Conservation (phyloP, 2,113 vertebrate genomes). For the Connochaetes taurinus region DNA sequence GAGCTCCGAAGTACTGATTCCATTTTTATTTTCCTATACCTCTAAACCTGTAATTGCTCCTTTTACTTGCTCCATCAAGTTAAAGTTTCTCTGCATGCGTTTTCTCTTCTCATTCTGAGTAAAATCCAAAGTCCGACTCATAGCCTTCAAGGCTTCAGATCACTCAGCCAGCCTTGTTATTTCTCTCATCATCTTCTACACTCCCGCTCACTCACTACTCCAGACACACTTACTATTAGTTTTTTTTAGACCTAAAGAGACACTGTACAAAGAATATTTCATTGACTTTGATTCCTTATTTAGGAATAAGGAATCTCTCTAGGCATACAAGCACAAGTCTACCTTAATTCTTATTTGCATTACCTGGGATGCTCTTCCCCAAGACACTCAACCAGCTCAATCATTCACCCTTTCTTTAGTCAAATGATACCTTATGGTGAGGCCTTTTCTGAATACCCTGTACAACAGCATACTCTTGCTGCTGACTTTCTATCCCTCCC, state of each 20-base stretch:
- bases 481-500: neutral
- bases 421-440: neutral
- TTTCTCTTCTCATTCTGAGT: neutral
- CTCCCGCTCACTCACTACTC: neutral
- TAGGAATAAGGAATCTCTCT: neutral
- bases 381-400: neutral
- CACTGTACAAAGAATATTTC: neutral
- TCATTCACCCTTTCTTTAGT: neutral
- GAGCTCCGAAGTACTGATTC: neutral
- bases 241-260: neutral
- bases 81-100: neutral
- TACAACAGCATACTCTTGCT: neutral
- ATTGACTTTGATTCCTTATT: neutral
- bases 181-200: neutral
- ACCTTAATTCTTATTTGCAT: neutral
- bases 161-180: neutral
- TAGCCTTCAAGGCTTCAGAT: neutral
- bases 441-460: neutral
- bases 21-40: neutral
- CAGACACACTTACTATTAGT: neutral
- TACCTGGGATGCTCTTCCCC: neutral
- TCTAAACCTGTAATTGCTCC: neutral
- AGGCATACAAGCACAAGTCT: neutral
- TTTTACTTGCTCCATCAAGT: neutral
- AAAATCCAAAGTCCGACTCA: neutral